phyloP scores from a whole-genome alignment of 2,888 invertebrate genomes.

The Eupithecia vulgata region DNA sequence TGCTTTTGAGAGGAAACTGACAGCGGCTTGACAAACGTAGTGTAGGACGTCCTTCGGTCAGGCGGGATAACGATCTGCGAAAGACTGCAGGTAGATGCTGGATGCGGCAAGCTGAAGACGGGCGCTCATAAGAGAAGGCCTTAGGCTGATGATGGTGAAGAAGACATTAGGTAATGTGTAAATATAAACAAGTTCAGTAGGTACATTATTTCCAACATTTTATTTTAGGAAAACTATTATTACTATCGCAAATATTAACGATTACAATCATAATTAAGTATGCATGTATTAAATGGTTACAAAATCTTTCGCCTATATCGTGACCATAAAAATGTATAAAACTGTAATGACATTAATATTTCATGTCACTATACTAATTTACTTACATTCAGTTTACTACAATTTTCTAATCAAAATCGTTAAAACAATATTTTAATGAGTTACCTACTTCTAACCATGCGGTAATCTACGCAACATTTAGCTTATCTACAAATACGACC shows the following conservation, averaged over 20 bases:
- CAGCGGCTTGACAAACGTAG: too few relatives aligned
- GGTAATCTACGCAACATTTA: constrained; percentile 46
- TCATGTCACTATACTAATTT: constrained; percentile 58
- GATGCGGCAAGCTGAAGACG: too few relatives aligned
- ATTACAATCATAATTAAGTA: constrained; percentile 72
- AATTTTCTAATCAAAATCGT: constrained; percentile 41
- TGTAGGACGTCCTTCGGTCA: too few relatives aligned
- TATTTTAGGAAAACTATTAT: constrained; percentile 72
- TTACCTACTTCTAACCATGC: constrained; percentile 42
- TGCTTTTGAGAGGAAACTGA: too few relatives aligned
- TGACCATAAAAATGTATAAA: constrained; percentile 80
- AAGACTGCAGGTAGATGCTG: too few relatives aligned
- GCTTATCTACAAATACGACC: constrained; percentile 42
- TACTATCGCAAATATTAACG: constrained; percentile 73
- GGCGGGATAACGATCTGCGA: too few relatives aligned
- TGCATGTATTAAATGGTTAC: constrained; percentile 67
- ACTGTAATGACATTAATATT: constrained; percentile 59
- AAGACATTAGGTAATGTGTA: neutral
- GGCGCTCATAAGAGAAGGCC: too few relatives aligned
- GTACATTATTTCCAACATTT: constrained; percentile 45
- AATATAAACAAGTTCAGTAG: constrained; percentile 1
- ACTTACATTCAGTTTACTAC: constrained; percentile 48
- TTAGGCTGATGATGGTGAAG: neutral
- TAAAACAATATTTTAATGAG: constrained; percentile 41
- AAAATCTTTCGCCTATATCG: constrained; percentile 74